Percentiles rank a stretch among this genome's conserved stretches.
These are phyloP conservation scores for Aphelenchoides fujianensis DNA, from an alignment of 1,140 invertebrate genomes.

Conservation along the genomic window DNA sequence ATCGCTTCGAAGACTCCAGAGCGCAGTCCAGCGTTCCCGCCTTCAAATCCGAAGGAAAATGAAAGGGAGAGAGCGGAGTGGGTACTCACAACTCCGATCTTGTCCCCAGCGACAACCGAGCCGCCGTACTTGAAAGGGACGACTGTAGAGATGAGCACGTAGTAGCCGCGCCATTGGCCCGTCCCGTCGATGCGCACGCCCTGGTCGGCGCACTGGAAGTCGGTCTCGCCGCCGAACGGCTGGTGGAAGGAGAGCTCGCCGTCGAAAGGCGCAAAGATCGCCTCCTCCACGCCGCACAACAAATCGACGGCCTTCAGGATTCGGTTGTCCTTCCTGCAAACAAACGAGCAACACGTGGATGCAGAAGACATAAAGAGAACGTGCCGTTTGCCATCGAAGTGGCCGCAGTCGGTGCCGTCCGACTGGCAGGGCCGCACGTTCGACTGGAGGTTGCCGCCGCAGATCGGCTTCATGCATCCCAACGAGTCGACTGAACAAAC, in stretches of 20 bases:
- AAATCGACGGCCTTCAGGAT: slow-evolving; percentile 55
- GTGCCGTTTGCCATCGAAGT: slow-evolving; percentile 26
- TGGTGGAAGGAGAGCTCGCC: slow-evolving; percentile 55
- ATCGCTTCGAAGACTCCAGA: slow-evolving; percentile 10
- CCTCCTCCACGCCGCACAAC: slow-evolving; percentile 34
- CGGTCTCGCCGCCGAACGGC: slow-evolving; percentile 54
- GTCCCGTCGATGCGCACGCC: slow-evolving; percentile 60
- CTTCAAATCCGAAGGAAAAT: no score
- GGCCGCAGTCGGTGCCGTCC: slow-evolving; percentile 16
- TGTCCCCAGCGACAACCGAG: slow-evolving; percentile 51
- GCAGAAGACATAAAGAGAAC: no score
- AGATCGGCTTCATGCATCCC: slow-evolving; percentile 33
- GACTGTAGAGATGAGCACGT: slow-evolving; percentile 56
- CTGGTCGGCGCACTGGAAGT: slow-evolving; percentile 51
- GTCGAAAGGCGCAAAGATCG: slow-evolving; percentile 55
- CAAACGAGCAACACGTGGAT: no score
- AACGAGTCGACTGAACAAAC: slow-evolving; percentile 13
- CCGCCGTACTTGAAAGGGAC: slow-evolving; percentile 48
- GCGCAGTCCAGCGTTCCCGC: slow-evolving; percentile 18
- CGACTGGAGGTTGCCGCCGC: slow-evolving; percentile 16
- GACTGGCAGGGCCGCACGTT: slow-evolving; percentile 13
- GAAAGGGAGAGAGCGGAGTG: neutral
- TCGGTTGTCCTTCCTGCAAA: slow-evolving; percentile 48
- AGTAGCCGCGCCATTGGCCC: slow-evolving; percentile 61
- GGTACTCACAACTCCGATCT: slow-evolving; percentile 46